Base-by-base conservation (phyloP, 2,797 vertebrate genomes). In the Melopsittacus undulatus region DNA sequence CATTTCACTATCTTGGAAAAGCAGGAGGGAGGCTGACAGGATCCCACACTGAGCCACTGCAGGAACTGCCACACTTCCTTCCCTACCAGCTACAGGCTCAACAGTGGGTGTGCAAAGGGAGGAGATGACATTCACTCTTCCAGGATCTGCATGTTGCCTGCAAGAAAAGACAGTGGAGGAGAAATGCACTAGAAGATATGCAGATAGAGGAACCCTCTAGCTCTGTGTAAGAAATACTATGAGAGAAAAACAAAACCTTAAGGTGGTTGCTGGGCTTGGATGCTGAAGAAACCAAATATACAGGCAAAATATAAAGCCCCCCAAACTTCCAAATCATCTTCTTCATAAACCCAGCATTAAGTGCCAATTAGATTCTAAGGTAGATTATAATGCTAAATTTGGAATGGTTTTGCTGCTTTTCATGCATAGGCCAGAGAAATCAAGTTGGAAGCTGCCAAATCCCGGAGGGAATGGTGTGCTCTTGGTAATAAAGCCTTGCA, bases 1-100 rank as follows among this genome's bases (percentile, higher is more conserved):
- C 90, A 90, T 83, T 95, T 95, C 62, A 24, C 9, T 90, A 96
- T 96, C 83, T 85, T 43, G 14, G 67, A 94, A 80, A 76, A 87
- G 73, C 59, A 78, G 92, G 90, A 83, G 70, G 85, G 75, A 83
- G 49, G 75, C 74, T 94, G 62, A 79, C 62, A 93, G 59, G 73
- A 72, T 94, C 94, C 94, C 90, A 95, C 85, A 90, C 4, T 79
- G 69, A 96, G 92, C 80, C 89, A 54, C 86, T 82, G 84, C 90
- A 93, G 24, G 63, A 77, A 87, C 46, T 70, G 70, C 83, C 95
- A 95, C 77, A 81, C 32, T 20, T 83, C 68, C 45, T 77, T 67
- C 27, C 43, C 51, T 34, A 67, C 79, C 73, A 94, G 36, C 56
- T 57, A 72, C 73, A 91, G 75, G 67, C 63, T 72, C 57, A 92